Evolutionary conservation across 2,797 vertebrate genomes (phyloP), one percentile per base, ranked within the genome.

Genomic region (Argya squamiceps): DNA sequence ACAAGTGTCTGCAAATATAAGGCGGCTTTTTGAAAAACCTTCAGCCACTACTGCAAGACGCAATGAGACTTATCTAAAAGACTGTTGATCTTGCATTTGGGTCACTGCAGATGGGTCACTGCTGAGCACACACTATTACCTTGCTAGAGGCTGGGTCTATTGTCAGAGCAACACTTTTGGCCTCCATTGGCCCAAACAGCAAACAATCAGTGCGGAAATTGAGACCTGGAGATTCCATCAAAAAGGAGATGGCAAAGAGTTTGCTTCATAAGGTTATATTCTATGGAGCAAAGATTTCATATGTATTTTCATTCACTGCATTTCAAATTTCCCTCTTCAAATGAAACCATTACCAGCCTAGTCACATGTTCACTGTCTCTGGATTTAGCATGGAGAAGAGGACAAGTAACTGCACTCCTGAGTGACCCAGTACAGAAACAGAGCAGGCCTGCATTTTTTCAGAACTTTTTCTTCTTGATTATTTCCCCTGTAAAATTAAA

Each of bases 401-500:
- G 34, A 55, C 7, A n/a, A 88, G 63, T 79, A 18, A 36, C 27
- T 37, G 43, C 46, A 69, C 32, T 64, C 83, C 64, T 49, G 26
- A 79, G 58, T 49, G 64, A 80, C 46, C 69, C 60, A 80, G 74
- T 30, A 49, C 59, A 88, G 67, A 76, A 67, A 74, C 43, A 83
- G 43, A 68, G 53, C 34, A 95, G 59, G 64, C 10, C 59, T 81
- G 39, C 60, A 63, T 93, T 95, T 91, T 91, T 86, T 59, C 84
- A 91, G 36, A 93, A 95, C 60, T 86, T 86, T 93, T 96, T 96
- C 41, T 73, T 95, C 92, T 65, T 92, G 76, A 93, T 97, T 97
- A 96, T 95, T 96, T 97, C 84, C 78, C 84, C 89, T 92, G 59
- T 36, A 93, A 97, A 88, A 94, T 93, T 95, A 96, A 95, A 96